Percentiles rank a stretch among this genome's conserved stretches.
Evolutionary conservation across 2,113 vertebrate species (phyloP).

Genomic region (Centrocercus urophasianus): DNA sequence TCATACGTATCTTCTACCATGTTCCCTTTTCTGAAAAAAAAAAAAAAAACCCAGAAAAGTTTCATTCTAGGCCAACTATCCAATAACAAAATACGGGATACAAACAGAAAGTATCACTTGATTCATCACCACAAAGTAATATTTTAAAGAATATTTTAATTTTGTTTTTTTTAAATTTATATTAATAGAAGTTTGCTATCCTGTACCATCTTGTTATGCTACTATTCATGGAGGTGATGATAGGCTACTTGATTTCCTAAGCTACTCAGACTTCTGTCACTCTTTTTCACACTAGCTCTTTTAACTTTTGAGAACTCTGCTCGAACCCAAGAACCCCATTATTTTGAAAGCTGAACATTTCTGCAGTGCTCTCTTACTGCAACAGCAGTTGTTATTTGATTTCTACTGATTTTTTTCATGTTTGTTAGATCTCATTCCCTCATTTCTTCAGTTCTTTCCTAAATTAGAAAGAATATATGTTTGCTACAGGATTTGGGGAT

Average conservation of each 20-base stretch:
- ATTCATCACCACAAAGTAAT: constrained; percentile 34
- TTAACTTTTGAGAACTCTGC: background rate
- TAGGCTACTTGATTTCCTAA: constrained; percentile 8
- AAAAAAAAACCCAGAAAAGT: background rate
- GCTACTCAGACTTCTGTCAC: constrained; percentile 25
- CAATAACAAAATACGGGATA: background rate
- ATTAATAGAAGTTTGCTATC: background rate
- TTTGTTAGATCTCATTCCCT: background rate
- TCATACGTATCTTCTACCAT: background rate
- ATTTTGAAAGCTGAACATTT: background rate
- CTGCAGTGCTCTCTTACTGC: background rate
- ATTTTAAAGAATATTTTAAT: no score
- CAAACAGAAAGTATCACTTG: background rate
- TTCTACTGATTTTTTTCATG: background rate
- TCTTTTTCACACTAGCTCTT: background rate
- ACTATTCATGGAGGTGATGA: constrained; percentile 33
- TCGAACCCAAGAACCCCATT: background rate
- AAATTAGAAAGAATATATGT: background rate
- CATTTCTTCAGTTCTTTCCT: background rate
- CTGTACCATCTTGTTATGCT: background rate
- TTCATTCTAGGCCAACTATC: background rate
- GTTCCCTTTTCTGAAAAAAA: background rate
- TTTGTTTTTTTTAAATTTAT: no score
- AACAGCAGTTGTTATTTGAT: background rate
- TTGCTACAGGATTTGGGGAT: background rate